Conservation (phyloP, 2,888 invertebrate genomes). For the Seira ritae region DNA sequence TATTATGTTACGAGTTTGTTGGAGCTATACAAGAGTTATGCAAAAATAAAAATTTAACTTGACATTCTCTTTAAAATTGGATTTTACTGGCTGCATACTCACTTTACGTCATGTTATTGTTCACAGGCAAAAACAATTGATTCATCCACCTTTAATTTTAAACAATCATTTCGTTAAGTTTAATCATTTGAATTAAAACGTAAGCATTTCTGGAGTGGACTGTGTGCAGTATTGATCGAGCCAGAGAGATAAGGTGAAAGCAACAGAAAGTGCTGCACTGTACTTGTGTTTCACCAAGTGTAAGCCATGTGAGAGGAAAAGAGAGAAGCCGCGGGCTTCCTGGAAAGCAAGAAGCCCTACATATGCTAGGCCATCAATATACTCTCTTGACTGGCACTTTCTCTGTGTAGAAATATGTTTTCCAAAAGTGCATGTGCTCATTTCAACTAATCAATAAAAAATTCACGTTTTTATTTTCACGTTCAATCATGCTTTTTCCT, state of each 20-base stretch:
- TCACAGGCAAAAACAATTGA: no score
- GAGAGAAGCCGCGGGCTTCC: slow-evolving; percentile 51
- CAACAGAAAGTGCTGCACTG: background rate
- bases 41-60: background rate
- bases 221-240: background rate
- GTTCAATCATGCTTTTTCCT: background rate
- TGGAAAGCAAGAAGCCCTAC: slow-evolving; percentile 59
- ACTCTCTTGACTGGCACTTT: slow-evolving; percentile 24
- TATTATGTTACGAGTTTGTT: background rate
- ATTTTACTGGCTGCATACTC: no score
- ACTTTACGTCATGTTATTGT: no score
- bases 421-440: slow-evolving; percentile 53
- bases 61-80: background rate
- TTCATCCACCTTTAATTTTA: no score
- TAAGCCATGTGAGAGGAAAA: slow-evolving; percentile 58
- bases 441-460: slow-evolving; percentile 43
- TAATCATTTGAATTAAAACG: no score
- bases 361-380: slow-evolving; percentile 32
- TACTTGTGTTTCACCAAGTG: background rate
- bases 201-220: no score
- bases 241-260: background rate
- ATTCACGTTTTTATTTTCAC: slow-evolving; percentile 26
- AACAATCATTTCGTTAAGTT: no score
- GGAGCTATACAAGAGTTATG: background rate
- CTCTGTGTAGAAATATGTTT: slow-evolving; percentile 32